phyloP scores from a whole-genome alignment of 2,888 invertebrate species.

The Drosophila mettleri region DNA sequence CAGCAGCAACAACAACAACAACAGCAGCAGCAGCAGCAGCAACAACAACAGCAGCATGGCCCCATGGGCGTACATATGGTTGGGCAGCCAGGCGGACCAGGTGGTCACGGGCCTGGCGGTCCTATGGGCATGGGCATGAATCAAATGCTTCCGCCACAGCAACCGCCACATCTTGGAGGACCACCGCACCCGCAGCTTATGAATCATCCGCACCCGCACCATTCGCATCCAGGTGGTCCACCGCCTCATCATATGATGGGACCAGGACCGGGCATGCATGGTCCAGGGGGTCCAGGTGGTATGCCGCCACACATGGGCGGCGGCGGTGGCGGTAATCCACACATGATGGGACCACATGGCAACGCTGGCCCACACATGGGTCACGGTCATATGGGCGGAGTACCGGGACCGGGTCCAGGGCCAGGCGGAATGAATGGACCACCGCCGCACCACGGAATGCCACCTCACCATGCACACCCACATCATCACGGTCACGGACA shows the following conservation, averaged over 20 bases:
- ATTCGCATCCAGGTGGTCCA: constrained; percentile 78
- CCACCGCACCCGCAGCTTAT: constrained; percentile 81
- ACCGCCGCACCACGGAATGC: constrained; percentile 71
- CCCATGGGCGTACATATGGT: constrained; percentile 82
- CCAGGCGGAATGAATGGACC: constrained; percentile 81
- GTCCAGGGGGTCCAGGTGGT: constrained; percentile 72
- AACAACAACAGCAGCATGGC: constrained; percentile 73
- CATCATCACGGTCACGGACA: constrained; percentile 64
- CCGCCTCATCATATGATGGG: constrained; percentile 82
- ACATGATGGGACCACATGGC: constrained; percentile 78
- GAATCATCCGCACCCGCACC: constrained; percentile 78
- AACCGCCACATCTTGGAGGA: constrained; percentile 78
- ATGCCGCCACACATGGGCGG: constrained; percentile 76
- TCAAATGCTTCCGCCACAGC: constrained; percentile 83
- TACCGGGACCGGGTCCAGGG: constrained; percentile 76
- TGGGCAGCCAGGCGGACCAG: constrained; percentile 71
- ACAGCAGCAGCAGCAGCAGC: constrained; percentile 50
- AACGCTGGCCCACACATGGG: constrained; percentile 78
- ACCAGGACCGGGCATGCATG: constrained; percentile 70
- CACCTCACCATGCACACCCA: constrained; percentile 70
- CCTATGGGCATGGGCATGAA: constrained; percentile 85
- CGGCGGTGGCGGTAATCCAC: constrained; percentile 67
- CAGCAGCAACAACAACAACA: constrained; percentile 15
- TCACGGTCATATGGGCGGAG: constrained; percentile 81
- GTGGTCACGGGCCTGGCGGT: constrained; percentile 66